phyloP scores from a whole-genome alignment of 2,797 vertebrate species.

The Darevskia nairensis region DNA sequence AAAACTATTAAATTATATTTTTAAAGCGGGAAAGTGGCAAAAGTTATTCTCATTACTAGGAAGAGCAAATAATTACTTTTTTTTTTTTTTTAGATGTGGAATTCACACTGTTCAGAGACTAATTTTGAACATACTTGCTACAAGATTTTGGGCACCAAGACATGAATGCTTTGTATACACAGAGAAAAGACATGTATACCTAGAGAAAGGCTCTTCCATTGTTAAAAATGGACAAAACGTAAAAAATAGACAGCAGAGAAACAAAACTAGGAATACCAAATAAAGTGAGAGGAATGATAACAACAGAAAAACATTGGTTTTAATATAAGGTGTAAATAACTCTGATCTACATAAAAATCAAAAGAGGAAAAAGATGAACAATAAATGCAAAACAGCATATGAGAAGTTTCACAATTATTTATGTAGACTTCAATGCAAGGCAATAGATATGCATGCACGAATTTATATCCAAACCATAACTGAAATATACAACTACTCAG shows the following conservation, averaged over 20 bases:
- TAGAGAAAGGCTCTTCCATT: background rate
- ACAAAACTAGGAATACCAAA: background rate
- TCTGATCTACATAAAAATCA: conserved; percentile 36
- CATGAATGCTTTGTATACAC: background rate
- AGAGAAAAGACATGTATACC: background rate
- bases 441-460: rapidly evolving
- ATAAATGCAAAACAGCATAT: rapidly evolving
- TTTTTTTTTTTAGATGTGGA: conserved; percentile 54
- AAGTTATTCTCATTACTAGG: conserved; percentile 64
- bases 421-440: rapidly evolving
- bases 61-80: conserved; percentile 51
- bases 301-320: conserved; percentile 13
- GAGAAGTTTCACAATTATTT: conserved; percentile 31
- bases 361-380: background rate
- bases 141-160: conserved; percentile 18
- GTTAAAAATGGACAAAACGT: background rate
- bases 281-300: background rate
- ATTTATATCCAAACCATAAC: rapidly evolving
- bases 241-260: background rate
- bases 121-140: conserved; percentile 37
- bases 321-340: rapidly evolving
- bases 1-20: conserved; percentile 35
- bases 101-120: conserved; percentile 34
- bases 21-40: conserved; percentile 55
- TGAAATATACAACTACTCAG: rapidly evolving